Evolutionary conservation across 1,140 invertebrate genomes (phyloP).

Genomic region (Holcopasites calliopsidis): DNA sequence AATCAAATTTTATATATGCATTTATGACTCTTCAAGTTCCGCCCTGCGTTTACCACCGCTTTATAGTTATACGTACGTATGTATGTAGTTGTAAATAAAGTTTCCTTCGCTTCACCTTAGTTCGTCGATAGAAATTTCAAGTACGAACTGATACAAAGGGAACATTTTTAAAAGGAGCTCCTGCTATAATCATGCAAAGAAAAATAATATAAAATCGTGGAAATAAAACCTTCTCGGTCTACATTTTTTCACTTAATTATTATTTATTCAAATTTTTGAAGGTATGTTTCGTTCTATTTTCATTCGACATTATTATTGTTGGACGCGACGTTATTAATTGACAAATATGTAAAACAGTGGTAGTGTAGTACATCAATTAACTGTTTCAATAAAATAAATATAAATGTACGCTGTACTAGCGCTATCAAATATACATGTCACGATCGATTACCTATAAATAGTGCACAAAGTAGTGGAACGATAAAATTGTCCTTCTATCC

Average conservation of each 20-base stretch:
- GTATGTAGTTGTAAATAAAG: too few relatives aligned
- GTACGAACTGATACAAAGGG: too few relatives aligned
- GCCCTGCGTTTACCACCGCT: too few relatives aligned
- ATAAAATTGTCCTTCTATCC: conserved; percentile 41
- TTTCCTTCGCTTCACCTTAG: too few relatives aligned
- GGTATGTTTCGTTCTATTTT: neutral
- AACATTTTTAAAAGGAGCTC: too few relatives aligned
- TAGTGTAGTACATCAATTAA: conserved; percentile 3
- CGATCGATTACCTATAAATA: conserved; percentile 41
- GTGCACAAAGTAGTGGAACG: conserved; percentile 21
- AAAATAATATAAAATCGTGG: too few relatives aligned
- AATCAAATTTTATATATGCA: neutral
- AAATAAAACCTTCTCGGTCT: too few relatives aligned
- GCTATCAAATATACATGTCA: conserved; percentile 34
- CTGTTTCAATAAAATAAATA: conserved; percentile 15
- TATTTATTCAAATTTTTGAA: too few relatives aligned
- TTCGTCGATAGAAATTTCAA: too few relatives aligned
- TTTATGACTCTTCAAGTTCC: neutral
- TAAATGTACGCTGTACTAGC: conserved; percentile 4
- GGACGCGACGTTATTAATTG: neutral
- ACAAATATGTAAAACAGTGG: neutral
- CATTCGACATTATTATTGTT: neutral
- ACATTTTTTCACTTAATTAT: too few relatives aligned
- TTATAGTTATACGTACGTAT: too few relatives aligned
- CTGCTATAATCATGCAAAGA: too few relatives aligned